phyloP scores from a whole-genome alignment of 2,888 invertebrate genomes.

The Drosophila anomalata region DNA sequence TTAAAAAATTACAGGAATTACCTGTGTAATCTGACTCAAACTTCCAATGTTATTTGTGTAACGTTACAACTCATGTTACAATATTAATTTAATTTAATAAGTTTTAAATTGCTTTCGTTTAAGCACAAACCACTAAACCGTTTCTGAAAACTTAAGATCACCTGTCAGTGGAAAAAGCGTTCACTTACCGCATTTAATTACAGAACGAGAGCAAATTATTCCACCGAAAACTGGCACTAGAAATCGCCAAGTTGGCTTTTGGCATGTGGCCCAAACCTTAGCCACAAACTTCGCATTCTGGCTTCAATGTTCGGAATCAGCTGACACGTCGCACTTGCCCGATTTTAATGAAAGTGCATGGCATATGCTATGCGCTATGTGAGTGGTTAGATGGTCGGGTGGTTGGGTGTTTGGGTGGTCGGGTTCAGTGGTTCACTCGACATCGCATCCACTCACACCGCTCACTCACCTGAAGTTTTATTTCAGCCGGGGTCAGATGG shows the following conservation, averaged over 20 bases:
- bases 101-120: no score
- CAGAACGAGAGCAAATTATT: conserved; percentile 46
- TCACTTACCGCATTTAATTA: conserved; percentile 43
- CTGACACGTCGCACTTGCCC: conserved; percentile 18
- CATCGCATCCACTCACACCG: conserved; percentile 21
- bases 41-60: no score
- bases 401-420: conserved; percentile 17
- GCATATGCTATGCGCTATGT: conserved; percentile 48
- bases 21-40: no score
- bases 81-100: no score
- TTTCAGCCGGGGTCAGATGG: conserved; percentile 66
- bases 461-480: conserved; percentile 45
- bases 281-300: conserved; percentile 22
- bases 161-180: neutral
- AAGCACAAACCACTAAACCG: neutral
- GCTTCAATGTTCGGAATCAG: neutral
- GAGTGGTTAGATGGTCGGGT: conserved; percentile 21
- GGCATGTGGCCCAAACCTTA: conserved; percentile 34
- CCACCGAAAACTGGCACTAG: conserved; percentile 34
- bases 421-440: conserved; percentile 7
- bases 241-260: conserved; percentile 34
- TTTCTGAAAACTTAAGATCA: neutral
- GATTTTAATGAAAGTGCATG: conserved; percentile 57
- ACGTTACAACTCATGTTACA: no score
- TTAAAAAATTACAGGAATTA: no score